phyloP scores from a whole-genome alignment of 2,797 vertebrate genomes.

The Eospalax fontanierii region DNA sequence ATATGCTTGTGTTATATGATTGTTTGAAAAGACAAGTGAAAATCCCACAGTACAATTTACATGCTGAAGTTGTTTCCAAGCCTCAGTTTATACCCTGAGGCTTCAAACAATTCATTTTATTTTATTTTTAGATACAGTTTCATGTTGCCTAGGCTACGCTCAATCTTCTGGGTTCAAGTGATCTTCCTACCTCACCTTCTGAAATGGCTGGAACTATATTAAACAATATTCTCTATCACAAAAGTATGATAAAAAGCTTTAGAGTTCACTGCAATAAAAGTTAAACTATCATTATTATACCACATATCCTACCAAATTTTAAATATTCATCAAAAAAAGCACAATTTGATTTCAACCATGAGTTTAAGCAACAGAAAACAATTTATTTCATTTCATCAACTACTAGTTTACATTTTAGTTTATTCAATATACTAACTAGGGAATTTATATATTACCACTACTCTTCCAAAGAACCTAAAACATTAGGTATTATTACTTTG shows the following conservation, averaged over 20 bases:
- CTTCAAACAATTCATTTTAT: neutral
- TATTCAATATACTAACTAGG: slow-evolving; percentile 32
- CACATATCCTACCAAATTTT: slow-evolving; percentile 50
- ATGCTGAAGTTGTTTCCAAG: slow-evolving; percentile 49
- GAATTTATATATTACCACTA: slow-evolving; percentile 14
- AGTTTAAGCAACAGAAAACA: neutral
- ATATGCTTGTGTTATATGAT: slow-evolving; percentile 48
- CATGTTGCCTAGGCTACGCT: neutral
- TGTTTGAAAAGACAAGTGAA: slow-evolving; percentile 24
- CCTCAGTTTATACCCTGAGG: slow-evolving; percentile 51
- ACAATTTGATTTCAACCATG: slow-evolving; percentile 11
- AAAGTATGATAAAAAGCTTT: slow-evolving; percentile 49
- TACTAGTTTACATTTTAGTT: slow-evolving; percentile 44
- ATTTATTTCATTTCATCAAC: slow-evolving; percentile 48
- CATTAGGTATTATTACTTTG: neutral
- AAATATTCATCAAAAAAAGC: slow-evolving; percentile 24
- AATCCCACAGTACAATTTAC: neutral
- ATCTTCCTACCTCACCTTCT: neutral
- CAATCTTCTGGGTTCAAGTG: neutral
- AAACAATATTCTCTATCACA: slow-evolving; percentile 30
- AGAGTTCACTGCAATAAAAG: slow-evolving; percentile 45
- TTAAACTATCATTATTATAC: slow-evolving; percentile 23
- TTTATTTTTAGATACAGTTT: neutral
- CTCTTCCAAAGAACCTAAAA: slow-evolving; percentile 30
- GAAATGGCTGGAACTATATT: neutral